Percentiles rank a stretch among this genome's conserved stretches.
These are phyloP conservation scores for Apamea epomidion DNA, from an alignment of 2,888 invertebrate genomes.

Conservation along the genomic window DNA sequence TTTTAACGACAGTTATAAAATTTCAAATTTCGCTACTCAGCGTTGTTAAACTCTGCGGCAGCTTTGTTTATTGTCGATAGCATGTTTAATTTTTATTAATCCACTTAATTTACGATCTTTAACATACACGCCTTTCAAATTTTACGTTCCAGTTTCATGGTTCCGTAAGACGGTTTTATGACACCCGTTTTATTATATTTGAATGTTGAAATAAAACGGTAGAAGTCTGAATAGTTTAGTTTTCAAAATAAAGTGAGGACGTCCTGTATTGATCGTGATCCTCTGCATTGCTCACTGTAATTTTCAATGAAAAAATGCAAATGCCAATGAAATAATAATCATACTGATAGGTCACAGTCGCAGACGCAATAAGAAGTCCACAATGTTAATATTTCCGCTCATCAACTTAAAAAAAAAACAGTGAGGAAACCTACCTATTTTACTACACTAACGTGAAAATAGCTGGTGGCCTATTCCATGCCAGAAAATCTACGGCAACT, in stretches of 20 bases:
- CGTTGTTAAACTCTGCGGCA: slow-evolving; percentile 71
- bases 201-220: slow-evolving; percentile 28
- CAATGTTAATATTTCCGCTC: neutral
- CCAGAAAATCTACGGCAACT: slow-evolving; percentile 40
- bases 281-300: neutral
- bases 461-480: slow-evolving; percentile 17
- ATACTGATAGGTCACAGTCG: neutral
- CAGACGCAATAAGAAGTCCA: neutral
- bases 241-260: neutral
- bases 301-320: neutral
- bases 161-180: slow-evolving; percentile 43
- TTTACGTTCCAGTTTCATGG: slow-evolving; percentile 52
- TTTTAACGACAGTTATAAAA: slow-evolving; percentile 87
- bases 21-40: slow-evolving; percentile 84
- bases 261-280: neutral
- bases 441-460: neutral
- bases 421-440: neutral
- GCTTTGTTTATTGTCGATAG: slow-evolving; percentile 70
- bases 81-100: slow-evolving; percentile 68
- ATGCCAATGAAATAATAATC: too few species aligned
- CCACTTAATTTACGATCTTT: slow-evolving; percentile 63
- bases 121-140: slow-evolving; percentile 47
- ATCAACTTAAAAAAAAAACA: neutral
- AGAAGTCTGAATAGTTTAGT: neutral
- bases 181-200: slow-evolving; percentile 33